A percentile compares a stretch with the other conserved stretches of the same genome.
Evolutionary conservation across 1,140 invertebrate genomes (phyloP).

Genomic region (Oppia nitens): DNA sequence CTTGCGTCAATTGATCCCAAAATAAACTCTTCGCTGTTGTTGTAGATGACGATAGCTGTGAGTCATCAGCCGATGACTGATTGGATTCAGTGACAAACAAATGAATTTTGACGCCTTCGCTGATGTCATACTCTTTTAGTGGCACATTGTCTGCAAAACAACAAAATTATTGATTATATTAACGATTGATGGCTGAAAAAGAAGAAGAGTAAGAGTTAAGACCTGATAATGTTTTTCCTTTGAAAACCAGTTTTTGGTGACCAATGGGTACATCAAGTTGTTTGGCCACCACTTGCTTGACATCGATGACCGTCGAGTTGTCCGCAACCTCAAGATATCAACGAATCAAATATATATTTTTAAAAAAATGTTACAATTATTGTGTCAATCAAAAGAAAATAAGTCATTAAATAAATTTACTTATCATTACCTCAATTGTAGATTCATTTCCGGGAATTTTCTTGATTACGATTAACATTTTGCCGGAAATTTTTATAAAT

Average conservation of each 20-base stretch:
- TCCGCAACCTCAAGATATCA: conserved; percentile 23
- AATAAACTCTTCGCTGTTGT: too few relatives aligned
- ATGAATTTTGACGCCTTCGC: conserved; percentile 26
- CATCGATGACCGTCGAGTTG: conserved; percentile 16
- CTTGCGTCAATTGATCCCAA: conserved; percentile 25
- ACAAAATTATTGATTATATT: background rate
- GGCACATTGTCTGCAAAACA: conserved; percentile 27
- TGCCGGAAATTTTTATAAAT: too few relatives aligned
- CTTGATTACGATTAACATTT: too few relatives aligned
- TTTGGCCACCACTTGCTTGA: conserved; percentile 27
- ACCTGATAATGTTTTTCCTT: conserved; percentile 28
- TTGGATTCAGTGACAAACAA: conserved; percentile 20
- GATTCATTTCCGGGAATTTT: too few relatives aligned
- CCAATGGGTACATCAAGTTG: conserved; percentile 27
- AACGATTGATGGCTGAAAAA: background rate
- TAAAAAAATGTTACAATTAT: too few relatives aligned
- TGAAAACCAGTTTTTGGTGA: conserved; percentile 29
- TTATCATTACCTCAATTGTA: too few relatives aligned
- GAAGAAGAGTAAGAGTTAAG: conserved; percentile 12
- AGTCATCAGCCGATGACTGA: conserved; percentile 8
- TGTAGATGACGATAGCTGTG: background rate
- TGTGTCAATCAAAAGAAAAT: too few relatives aligned
- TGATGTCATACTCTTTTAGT: conserved; percentile 26
- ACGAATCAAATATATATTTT: too few relatives aligned
- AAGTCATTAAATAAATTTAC: too few relatives aligned